Conservation (phyloP, 2,113 vertebrate species). For the Calyptomena viridis region DNA sequence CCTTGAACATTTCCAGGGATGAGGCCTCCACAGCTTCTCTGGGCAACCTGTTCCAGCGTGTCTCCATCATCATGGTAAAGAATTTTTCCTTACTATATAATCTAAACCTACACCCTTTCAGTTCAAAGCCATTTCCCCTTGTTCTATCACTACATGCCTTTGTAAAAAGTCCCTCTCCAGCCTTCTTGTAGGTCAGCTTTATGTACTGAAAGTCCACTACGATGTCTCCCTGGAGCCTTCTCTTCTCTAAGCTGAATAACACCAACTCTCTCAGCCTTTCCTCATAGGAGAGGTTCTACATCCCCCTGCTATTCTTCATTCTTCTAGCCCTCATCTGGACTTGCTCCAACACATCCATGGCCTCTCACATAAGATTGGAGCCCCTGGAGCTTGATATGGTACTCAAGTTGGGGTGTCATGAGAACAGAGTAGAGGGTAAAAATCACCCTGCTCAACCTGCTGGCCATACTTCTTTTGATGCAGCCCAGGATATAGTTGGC, state of each 20-base stretch:
- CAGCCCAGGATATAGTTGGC: neutral
- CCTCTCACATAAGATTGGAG: neutral
- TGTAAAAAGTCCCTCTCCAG: neutral
- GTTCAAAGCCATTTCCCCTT: neutral
- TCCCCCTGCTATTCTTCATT: neutral
- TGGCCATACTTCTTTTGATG: neutral
- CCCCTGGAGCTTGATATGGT: neutral
- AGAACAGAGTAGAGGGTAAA: neutral
- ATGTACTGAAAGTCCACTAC: neutral
- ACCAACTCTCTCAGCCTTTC: neutral
- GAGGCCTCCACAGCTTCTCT: neutral
- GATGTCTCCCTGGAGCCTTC: neutral
- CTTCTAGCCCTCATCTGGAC: neutral
- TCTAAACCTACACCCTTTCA: neutral
- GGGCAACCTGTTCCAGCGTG: neutral
- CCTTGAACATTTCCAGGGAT: neutral
- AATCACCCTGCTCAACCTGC: neutral
- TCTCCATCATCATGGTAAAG: fast-evolving
- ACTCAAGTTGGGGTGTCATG: fast-evolving
- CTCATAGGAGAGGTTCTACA: neutral
- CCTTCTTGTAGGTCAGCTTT: neutral
- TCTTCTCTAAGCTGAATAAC: neutral
- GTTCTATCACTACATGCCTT: neutral
- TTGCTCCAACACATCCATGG: neutral
- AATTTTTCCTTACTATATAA: neutral